Evolutionary conservation across 2,888 invertebrate genomes (phyloP), one percentile per base, ranked within the genome.

Genomic region (Argyresthia albistria): DNA sequence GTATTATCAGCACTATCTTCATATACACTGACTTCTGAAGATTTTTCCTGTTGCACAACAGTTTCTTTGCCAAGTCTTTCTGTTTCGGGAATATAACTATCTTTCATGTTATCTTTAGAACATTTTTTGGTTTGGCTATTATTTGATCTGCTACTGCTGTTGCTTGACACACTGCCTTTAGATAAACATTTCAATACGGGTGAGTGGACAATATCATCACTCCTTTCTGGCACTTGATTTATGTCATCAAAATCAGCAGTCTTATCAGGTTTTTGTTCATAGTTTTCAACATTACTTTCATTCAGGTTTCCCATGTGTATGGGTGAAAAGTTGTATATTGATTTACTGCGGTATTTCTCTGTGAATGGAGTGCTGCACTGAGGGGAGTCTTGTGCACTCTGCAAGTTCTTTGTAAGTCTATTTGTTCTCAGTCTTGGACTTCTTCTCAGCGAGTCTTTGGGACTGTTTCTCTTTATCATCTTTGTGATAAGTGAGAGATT

Each of bases 301-400:
- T 64, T 58, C 42, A 65, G 50, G 58, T 60, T 64, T 51, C 56
- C 56, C 53, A 61, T 58, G 42, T 61, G 53, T 54, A 87, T 84
- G 43, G 86, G 84, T 37, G 86, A 87, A 57, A 82, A 77, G 54
- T 75, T 77, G 58, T 69, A 83, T 58, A 86, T 83, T 43, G 84
- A 83, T 57, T 75, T 70, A 8, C 76, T 74, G 60, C 80, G 74
- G 57, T 76, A 74, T 62, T 81, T 86, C 47, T 72, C 66, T 63
- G 67, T 71, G 52, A 78, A 80, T 53, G 86, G 86, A 42, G 86
- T 86, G 62, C 86, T 86, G 58, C 80, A 77, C 35, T 79, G 59
- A 39, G 81, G 81, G 1, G 82, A 80, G 50, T 62, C 69, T 55
- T 65, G 65, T 46, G 63, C 54, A 42, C 73, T 67, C 42, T 70